A percentile compares a stretch with the other conserved stretches of the same genome.
phyloP scores from a whole-genome alignment of 2,113 vertebrate species.

The Rhombomys opimus region DNA sequence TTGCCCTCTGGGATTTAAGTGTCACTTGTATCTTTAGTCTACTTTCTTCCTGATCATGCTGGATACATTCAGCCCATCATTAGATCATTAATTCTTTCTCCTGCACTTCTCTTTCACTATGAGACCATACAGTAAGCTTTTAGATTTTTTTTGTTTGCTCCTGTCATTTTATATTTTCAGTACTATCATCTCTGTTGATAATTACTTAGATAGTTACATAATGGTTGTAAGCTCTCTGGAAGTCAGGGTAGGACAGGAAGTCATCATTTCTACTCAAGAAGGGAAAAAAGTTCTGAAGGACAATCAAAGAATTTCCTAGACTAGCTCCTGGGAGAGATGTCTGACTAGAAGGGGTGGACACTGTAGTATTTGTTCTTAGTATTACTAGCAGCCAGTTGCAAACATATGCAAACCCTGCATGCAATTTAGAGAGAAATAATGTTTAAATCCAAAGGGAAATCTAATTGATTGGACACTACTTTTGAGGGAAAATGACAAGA shows the following conservation, averaged over 20 bases:
- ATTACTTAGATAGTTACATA: neutral
- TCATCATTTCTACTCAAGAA: neutral
- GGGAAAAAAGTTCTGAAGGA: neutral
- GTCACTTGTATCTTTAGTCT: neutral
- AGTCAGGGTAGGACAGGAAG: neutral
- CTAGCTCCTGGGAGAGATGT: neutral
- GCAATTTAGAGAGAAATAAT: constrained; percentile 42
- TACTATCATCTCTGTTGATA: neutral
- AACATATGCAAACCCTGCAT: neutral
- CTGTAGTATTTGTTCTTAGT: neutral
- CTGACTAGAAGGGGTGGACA: neutral
- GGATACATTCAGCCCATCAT: neutral
- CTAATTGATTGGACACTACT: neutral
- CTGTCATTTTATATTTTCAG: neutral
- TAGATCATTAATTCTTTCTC: neutral
- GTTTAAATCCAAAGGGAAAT: constrained; percentile 44
- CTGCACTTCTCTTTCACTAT: neutral
- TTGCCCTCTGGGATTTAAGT: neutral
- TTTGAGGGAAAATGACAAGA: constrained; percentile 49
- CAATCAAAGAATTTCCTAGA: neutral
- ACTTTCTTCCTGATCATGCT: neutral
- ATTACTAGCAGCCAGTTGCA: neutral
- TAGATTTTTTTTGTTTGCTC: neutral
- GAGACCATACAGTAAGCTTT: neutral
- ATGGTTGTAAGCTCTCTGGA: neutral